phyloP scores from a whole-genome alignment of 1,140 invertebrate species.

The Rhagoletis zephyria region DNA sequence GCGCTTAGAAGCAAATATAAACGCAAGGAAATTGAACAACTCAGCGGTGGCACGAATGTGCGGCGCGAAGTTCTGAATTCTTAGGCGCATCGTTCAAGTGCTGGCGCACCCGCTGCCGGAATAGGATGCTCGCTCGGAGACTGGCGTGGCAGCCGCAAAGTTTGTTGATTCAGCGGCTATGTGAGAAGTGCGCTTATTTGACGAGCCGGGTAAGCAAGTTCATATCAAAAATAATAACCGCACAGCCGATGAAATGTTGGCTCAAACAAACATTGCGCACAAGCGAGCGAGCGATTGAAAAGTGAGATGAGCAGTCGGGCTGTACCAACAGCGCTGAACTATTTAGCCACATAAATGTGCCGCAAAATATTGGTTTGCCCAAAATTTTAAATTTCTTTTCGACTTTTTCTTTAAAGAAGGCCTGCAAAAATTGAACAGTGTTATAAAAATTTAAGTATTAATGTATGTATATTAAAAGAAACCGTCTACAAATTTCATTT shows the following conservation, averaged over 20 bases:
- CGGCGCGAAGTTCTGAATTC: background rate
- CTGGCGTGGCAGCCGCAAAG: background rate
- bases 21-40: background rate
- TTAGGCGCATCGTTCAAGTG: background rate
- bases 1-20: background rate
- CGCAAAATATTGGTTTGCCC: background rate
- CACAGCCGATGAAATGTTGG: background rate
- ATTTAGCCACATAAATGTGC: background rate
- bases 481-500: too few relatives aligned
- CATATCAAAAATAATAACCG: slow-evolving; percentile 32
- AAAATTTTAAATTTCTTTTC: too few relatives aligned
- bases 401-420: too few relatives aligned
- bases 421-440: too few relatives aligned
- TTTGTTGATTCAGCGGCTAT: slow-evolving; percentile 27
- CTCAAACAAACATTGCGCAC: background rate
- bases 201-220: background rate
- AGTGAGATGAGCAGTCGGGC: background rate
- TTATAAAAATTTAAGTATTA: too few relatives aligned
- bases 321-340: background rate
- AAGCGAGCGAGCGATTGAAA: background rate
- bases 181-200: background rate
- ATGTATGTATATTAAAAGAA: too few relatives aligned
- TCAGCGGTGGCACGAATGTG: background rate
- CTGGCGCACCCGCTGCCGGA: background rate
- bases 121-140: background rate